Conservation (phyloP, 1,140 invertebrate genomes). For the Megathymus violae region DNA sequence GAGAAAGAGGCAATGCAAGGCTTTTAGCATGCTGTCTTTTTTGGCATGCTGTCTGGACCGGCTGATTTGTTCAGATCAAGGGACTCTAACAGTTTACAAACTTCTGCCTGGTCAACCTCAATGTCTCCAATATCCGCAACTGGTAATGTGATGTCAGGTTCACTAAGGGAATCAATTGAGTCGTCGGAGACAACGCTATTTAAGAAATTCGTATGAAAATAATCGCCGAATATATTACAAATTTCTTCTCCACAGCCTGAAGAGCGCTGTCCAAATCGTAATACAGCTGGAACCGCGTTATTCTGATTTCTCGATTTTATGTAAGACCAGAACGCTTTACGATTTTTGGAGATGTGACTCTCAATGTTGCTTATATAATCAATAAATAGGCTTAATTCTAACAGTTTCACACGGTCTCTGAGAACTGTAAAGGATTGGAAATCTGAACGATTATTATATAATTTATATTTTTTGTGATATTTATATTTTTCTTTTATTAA, state of each 20-base stretch:
- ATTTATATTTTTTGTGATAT: no score
- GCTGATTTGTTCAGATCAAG: background rate
- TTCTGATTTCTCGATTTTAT: conserved; percentile 35
- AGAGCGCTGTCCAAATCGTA: no score
- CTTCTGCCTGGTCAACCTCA: background rate
- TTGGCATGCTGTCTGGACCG: background rate
- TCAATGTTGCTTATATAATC: no score
- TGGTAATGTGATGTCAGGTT: background rate
- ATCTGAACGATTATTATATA: no score
- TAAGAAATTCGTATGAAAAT: conserved; percentile 40
- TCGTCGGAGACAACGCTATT: background rate
- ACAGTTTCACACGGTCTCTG: no score
- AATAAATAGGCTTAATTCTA: no score
- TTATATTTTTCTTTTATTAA: conserved; percentile 42
- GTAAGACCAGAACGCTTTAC: conserved; percentile 36
- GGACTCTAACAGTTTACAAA: background rate
- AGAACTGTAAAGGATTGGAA: no score
- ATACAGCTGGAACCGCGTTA: conserved; percentile 14
- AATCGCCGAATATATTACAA: no score
- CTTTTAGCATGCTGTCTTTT: background rate
- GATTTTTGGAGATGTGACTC: conserved; percentile 30
- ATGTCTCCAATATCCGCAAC: conserved; percentile 1
- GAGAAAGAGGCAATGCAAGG: background rate
- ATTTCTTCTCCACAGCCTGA: no score
- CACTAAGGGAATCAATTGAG: no score